Conservation (phyloP, 2,888 invertebrate genomes). For the Chrysodeixis includens region DNA sequence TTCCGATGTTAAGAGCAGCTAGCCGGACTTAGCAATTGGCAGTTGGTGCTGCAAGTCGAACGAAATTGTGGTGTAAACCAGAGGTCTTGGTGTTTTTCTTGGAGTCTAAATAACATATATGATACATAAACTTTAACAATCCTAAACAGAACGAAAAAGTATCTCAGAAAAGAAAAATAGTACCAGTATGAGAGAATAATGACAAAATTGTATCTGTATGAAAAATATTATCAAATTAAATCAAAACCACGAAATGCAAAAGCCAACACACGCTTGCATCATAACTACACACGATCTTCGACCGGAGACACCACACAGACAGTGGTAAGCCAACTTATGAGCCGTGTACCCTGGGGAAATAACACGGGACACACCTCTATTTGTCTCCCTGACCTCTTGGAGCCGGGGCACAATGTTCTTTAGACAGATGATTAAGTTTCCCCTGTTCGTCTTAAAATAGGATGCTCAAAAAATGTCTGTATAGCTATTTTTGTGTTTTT, state of each 20-base stretch:
- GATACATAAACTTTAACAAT: too few relatives aligned
- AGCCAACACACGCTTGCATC: background rate
- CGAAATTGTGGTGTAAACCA: too few relatives aligned
- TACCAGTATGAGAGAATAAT: too few relatives aligned
- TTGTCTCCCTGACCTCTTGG: constrained; percentile 62
- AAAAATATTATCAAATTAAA: too few relatives aligned
- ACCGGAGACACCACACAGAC: constrained; percentile 55
- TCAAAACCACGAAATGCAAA: background rate
- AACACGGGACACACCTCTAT: constrained; percentile 70
- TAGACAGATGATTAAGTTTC: constrained; percentile 39
- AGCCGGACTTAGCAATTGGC: too few relatives aligned
- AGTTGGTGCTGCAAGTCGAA: too few relatives aligned
- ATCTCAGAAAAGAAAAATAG: too few relatives aligned
- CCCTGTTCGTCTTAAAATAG: background rate
- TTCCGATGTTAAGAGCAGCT: too few relatives aligned
- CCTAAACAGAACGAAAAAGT: too few relatives aligned
- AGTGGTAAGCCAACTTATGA: constrained; percentile 63
- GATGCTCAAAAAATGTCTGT: background rate
- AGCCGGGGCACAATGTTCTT: constrained; percentile 26
- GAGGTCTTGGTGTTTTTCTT: too few relatives aligned
- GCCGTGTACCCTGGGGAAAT: constrained; percentile 75
- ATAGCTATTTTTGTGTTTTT: background rate
- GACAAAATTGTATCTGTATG: too few relatives aligned
- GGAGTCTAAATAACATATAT: too few relatives aligned
- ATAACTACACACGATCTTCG: constrained; percentile 6